Percentiles rank a stretch among this genome's conserved stretches.
Conservation (phyloP, 2,113 vertebrate species). For the Thalassoma bifasciatum region DNA sequence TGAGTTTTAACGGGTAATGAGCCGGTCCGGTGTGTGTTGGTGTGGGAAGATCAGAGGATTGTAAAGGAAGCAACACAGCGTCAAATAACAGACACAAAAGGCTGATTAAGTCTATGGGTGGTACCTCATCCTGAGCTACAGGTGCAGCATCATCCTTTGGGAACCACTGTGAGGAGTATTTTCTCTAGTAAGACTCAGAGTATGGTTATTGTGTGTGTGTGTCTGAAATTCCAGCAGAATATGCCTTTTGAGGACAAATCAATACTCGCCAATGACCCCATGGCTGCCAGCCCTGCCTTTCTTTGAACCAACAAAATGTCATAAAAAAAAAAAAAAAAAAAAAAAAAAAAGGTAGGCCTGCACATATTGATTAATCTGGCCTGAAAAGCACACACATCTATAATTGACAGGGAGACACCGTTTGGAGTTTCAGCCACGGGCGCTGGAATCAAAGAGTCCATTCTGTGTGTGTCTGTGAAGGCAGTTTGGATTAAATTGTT, state of each 20-base stretch:
- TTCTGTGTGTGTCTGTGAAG: slow-evolving; percentile 28
- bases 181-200: not conserved
- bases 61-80: slow-evolving; percentile 26
- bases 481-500: slow-evolving; percentile 51
- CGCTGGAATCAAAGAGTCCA: not conserved
- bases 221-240: not conserved
- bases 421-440: slow-evolving; percentile 10
- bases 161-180: not conserved
- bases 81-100: slow-evolving; percentile 11
- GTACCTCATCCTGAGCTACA: too few species aligned
- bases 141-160: too few species aligned
- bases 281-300: not conserved
- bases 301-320: slow-evolving; percentile 16
- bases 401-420: slow-evolving; percentile 8
- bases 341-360: not conserved
- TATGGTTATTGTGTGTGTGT: not conserved
- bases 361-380: slow-evolving; percentile 21
- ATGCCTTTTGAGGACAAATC: not conserved
- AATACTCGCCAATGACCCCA: not conserved
- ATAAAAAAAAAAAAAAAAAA: slow-evolving; percentile 8
- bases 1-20: slow-evolving; percentile 68
- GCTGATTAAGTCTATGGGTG: too few species aligned
- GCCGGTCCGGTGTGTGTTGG: slow-evolving; percentile 38
- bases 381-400: not conserved
- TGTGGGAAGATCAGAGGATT: slow-evolving; percentile 6